phyloP scores from a whole-genome alignment of 2,797 vertebrate genomes.

The Linurgus olivaceus region DNA sequence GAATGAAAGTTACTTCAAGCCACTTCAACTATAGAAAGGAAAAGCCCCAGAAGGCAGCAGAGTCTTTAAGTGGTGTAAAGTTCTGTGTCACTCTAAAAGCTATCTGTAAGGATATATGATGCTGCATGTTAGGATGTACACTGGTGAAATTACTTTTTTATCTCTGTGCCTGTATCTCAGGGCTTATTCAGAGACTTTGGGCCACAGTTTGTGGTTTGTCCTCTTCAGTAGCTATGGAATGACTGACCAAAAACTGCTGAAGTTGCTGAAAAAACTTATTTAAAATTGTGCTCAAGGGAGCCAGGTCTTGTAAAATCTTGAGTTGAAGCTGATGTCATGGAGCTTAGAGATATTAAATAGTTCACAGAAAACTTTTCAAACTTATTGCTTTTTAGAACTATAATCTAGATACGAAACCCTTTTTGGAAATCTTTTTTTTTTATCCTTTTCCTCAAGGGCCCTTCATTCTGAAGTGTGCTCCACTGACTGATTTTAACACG shows the following conservation, averaged over 20 bases:
- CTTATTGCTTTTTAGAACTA: background rate
- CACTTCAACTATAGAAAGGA: background rate
- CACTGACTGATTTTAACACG: background rate
- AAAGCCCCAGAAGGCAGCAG: background rate
- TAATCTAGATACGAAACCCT: background rate
- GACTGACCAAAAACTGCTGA: background rate
- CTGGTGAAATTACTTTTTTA: background rate
- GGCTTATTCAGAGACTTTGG: background rate
- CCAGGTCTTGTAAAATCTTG: background rate
- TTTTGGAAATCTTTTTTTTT: fast-evolving
- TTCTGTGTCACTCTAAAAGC: background rate
- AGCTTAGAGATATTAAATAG: background rate
- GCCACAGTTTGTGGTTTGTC: background rate
- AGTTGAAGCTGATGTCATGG: background rate
- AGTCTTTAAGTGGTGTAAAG: background rate
- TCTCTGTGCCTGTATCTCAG: background rate
- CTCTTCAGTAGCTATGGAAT: background rate
- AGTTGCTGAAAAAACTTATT: background rate
- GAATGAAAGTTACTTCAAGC: background rate
- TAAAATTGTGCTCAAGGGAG: background rate
- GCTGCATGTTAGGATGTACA: background rate
- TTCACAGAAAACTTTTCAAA: background rate
- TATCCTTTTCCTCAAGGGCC: background rate
- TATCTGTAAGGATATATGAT: background rate
- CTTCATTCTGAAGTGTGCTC: background rate